These are phyloP conservation scores for Branchinecta lynchi DNA, from an alignment of 1,140 invertebrate genomes.

Conservation along the genomic window DNA sequence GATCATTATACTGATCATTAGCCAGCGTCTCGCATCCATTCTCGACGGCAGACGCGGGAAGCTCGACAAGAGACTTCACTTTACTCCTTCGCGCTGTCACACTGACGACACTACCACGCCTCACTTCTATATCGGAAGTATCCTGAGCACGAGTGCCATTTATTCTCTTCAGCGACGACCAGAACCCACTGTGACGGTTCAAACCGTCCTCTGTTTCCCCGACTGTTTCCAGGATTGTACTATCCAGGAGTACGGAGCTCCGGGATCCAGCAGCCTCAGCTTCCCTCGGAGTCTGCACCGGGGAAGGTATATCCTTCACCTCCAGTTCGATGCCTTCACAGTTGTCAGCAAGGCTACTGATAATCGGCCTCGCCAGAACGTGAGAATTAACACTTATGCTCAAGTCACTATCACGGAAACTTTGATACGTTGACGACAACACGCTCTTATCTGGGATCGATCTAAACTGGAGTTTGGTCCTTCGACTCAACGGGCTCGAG, in stretches of 20 bases:
- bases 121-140: neutral
- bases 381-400: slow-evolving; percentile 15
- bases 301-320: neutral
- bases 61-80: neutral
- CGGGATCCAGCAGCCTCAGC: neutral
- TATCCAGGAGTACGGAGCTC: neutral
- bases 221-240: neutral
- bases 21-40: neutral
- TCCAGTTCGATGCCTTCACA: neutral
- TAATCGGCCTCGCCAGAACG: neutral
- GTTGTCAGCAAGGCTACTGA: neutral
- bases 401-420: slow-evolving; percentile 35
- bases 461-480: neutral
- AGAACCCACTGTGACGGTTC: slow-evolving; percentile 3
- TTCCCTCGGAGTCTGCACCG: neutral
- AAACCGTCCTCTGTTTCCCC: neutral
- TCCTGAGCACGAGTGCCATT: neutral
- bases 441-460: neutral
- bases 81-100: neutral
- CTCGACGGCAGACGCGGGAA: neutral
- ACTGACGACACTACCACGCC: neutral
- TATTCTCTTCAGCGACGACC: neutral
- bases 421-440: slow-evolving; percentile 35
- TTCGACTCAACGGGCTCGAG: neutral
- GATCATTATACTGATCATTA: neutral